A percentile compares a stretch with the other conserved stretches of the same genome.
Evolutionary conservation across 2,113 vertebrate species (phyloP).

Genomic region (Cyanistes caeruleus): DNA sequence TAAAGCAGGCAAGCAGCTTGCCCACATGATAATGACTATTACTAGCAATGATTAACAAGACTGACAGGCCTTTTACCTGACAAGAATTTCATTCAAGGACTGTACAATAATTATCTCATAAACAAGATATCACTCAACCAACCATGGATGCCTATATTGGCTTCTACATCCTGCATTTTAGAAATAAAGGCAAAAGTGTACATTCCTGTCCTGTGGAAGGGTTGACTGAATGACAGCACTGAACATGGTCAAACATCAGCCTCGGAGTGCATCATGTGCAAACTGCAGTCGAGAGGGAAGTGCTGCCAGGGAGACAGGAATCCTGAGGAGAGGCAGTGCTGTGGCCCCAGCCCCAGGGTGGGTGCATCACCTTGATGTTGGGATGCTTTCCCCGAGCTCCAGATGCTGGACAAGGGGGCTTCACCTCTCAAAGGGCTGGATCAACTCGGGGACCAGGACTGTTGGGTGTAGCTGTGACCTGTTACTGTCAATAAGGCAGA

Average conservation of each 20-base stretch:
- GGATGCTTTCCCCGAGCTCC: fast-evolving
- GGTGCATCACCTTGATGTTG: fast-evolving
- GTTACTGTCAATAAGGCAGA: not conserved
- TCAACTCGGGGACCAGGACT: fast-evolving
- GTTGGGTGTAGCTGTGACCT: not conserved
- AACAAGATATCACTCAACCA: not conserved
- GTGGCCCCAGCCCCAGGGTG: not conserved
- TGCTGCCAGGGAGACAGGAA: not conserved
- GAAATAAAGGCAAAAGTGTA: not conserved
- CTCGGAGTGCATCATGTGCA: not conserved
- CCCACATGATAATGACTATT: slow-evolving; percentile 14
- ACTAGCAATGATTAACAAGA: slow-evolving; percentile 12
- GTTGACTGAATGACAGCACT: not conserved
- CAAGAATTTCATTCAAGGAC: not conserved
- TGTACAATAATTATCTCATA: not conserved
- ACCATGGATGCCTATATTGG: not conserved
- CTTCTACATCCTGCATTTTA: not conserved
- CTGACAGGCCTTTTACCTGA: not conserved
- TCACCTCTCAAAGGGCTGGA: not conserved
- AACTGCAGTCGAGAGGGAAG: not conserved
- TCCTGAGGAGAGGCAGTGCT: fast-evolving
- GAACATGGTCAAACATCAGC: not conserved
- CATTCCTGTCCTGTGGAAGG: not conserved
- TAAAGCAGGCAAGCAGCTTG: not conserved
- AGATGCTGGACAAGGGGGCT: not conserved